Conservation (phyloP, 2,888 invertebrate genomes). For the Gerris lacustris region DNA sequence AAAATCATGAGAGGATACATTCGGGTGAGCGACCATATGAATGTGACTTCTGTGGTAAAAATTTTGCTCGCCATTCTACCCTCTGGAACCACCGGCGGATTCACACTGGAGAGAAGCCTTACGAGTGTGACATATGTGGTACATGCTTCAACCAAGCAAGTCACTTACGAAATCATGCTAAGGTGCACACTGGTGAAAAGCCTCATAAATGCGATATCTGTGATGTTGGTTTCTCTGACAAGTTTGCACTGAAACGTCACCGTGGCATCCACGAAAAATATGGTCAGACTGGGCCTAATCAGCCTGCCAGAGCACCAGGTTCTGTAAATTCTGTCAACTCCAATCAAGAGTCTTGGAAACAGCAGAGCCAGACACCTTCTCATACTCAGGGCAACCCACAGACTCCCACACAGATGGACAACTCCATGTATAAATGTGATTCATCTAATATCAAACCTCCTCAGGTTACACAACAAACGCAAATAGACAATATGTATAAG, state of each 20-base stretch:
- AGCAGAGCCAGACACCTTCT: slow-evolving; percentile 16
- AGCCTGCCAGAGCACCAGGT: slow-evolving; percentile 32
- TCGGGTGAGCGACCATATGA: slow-evolving; percentile 79
- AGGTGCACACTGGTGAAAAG: slow-evolving; percentile 69
- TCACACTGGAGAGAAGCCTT: slow-evolving; percentile 74
- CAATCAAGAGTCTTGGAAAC: slow-evolving; percentile 19
- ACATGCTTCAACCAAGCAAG: slow-evolving; percentile 81
- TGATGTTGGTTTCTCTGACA: slow-evolving; percentile 73
- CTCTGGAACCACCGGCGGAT: slow-evolving; percentile 80
- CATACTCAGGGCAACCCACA: slow-evolving; percentile 13
- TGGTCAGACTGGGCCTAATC: slow-evolving; percentile 39
- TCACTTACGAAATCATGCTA: slow-evolving; percentile 77
- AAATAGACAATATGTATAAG: slow-evolving; percentile 31
- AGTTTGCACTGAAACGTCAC: slow-evolving; percentile 75
- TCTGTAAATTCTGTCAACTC: slow-evolving; percentile 27
- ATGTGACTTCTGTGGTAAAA: slow-evolving; percentile 78
- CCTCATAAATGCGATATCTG: slow-evolving; percentile 74
- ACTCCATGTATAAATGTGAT: slow-evolving; percentile 22
- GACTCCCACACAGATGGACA: not conserved
- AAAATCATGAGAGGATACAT: slow-evolving; percentile 78
- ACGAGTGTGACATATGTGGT: slow-evolving; percentile 73
- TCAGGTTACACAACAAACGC: slow-evolving; percentile 18
- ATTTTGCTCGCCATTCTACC: slow-evolving; percentile 75
- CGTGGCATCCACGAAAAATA: slow-evolving; percentile 80
- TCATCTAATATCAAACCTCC: slow-evolving; percentile 1